A percentile compares a stretch with the other conserved stretches of the same genome.
These are phyloP conservation scores for Apolygus lucorum DNA, from an alignment of 1,140 invertebrate genomes.

Conservation along the genomic window DNA sequence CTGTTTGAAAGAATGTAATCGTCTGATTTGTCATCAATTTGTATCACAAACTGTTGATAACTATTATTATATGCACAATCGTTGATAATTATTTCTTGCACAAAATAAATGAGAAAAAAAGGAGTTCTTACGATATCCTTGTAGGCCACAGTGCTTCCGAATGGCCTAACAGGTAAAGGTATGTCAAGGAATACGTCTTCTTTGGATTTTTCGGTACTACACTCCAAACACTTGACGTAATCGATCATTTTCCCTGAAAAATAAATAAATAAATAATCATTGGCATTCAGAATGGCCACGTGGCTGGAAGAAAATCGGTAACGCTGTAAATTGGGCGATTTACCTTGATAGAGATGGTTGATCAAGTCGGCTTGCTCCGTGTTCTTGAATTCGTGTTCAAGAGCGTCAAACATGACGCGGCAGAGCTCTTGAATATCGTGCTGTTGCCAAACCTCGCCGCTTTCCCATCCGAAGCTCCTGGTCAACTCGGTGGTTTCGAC, in stretches of 20 bases:
- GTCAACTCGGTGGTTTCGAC: slow-evolving; percentile 84
- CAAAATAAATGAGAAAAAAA: too few relatives aligned
- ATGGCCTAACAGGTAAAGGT: slow-evolving; percentile 76
- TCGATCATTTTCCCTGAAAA: slow-evolving; percentile 77
- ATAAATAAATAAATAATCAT: too few relatives aligned
- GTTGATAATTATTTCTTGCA: too few relatives aligned
- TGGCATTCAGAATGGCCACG: too few relatives aligned
- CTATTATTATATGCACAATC: too few relatives aligned
- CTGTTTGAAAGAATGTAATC: neutral
- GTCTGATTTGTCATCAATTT: too few relatives aligned
- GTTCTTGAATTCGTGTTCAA: slow-evolving; percentile 78
- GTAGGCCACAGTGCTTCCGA: slow-evolving; percentile 68
- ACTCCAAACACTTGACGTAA: slow-evolving; percentile 86
- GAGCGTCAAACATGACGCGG: slow-evolving; percentile 84
- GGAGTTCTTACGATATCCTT: slow-evolving; percentile 60
- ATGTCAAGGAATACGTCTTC: slow-evolving; percentile 84
- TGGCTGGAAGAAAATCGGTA: too few relatives aligned
- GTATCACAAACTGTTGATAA: too few relatives aligned
- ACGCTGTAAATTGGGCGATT: too few relatives aligned
- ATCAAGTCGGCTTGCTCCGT: slow-evolving; percentile 78
- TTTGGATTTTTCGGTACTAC: slow-evolving; percentile 71
- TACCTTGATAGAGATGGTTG: slow-evolving; percentile 62
- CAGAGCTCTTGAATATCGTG: slow-evolving; percentile 89
- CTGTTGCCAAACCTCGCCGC: slow-evolving; percentile 83
- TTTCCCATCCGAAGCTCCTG: slow-evolving; percentile 85